Conservation (phyloP, 2,888 invertebrate species). For the Pseudanteris insignis region DNA sequence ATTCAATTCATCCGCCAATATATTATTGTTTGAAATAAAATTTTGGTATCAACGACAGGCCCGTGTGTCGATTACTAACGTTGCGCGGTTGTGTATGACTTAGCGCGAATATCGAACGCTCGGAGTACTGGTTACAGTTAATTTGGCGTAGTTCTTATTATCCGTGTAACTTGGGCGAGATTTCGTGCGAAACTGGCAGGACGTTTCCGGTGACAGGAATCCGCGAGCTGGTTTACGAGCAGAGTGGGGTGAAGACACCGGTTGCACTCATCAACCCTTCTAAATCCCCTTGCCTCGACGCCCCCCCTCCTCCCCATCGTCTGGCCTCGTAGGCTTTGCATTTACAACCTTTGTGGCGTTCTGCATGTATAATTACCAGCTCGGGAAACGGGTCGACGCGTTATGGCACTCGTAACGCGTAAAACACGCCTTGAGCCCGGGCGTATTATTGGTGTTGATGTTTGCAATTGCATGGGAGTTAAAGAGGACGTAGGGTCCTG, state of each 20-base stretch:
- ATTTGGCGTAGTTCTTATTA: slow-evolving; percentile 17
- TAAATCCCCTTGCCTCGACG: slow-evolving; percentile 42
- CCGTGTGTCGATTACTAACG: too few species aligned
- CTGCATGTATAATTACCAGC: slow-evolving; percentile 52
- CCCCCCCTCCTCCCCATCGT: slow-evolving; percentile 32
- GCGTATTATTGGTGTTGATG: slow-evolving; percentile 8
- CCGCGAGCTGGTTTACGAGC: slow-evolving; percentile 55
- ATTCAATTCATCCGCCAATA: too few species aligned
- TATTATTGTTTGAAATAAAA: too few species aligned
- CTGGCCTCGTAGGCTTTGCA: slow-evolving; percentile 23
- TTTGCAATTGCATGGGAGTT: background rate
- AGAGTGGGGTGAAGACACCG: slow-evolving; percentile 64
- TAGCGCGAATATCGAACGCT: too few species aligned
- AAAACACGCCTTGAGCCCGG: slow-evolving; percentile 3
- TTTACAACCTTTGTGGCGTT: slow-evolving; percentile 46
- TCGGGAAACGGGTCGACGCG: slow-evolving; percentile 12
- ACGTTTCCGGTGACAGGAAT: slow-evolving; percentile 60
- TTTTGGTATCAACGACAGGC: too few species aligned
- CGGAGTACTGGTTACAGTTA: too few species aligned
- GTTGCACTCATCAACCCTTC: slow-evolving; percentile 66
- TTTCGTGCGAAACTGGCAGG: slow-evolving; percentile 62
- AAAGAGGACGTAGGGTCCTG: background rate
- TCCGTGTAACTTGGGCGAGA: slow-evolving; percentile 57
- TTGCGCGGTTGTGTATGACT: too few species aligned
- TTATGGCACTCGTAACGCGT: slow-evolving; percentile 6